Base-by-base conservation (phyloP, 2,888 invertebrate genomes). In the Sympetrum striolatum region DNA sequence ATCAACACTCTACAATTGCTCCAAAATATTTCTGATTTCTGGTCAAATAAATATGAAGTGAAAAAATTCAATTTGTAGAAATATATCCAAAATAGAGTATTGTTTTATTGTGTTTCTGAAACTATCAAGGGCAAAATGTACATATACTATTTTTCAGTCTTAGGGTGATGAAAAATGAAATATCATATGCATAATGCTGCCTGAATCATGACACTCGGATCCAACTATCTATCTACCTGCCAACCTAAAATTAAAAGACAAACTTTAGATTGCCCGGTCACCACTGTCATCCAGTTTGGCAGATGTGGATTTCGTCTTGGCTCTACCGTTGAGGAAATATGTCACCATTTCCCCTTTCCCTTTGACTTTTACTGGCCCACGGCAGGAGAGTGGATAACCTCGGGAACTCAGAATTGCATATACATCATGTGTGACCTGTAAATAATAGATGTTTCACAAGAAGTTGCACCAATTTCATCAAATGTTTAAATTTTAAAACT, bases 341-440 rank as follows among this genome's bases (percentile, higher is more conserved):
- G 98, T 98, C 91, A 98, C 96, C 98, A 98, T 98, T 92, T 97
- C 97, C 35, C 98, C 98, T 94, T 98, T 98, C 91, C 98, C 98
- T 94, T 98, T 99, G 22, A 99, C 98, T 93, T 97, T 96, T 90
- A 99, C 96, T 91, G 96, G 96, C 31, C 98, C 99, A 6, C 99
- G 96, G 94, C 98, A 98, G 48, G 96, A 96, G 80, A 98, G 95
- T 73, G 96, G 96, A 94, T 97, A 98, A 79, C 98, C 98, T 91
- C 96, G 96, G 25, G 95, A 94, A 92, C 95, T 94, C 81, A 98
- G 94, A 92, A 98, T 97, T 92, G 97, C 97, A 93, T 96, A 96
- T 91, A 98, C 96, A 94, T 98, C 98, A 93, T 98, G 96, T 1
- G 98, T 98, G 91, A 98, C 97, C 97, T 98, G 94, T 18, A 31